A percentile compares a stretch with the other conserved stretches of the same genome.
phyloP scores from a whole-genome alignment of 2,113 vertebrate species.

The Hemicordylus capensis region DNA sequence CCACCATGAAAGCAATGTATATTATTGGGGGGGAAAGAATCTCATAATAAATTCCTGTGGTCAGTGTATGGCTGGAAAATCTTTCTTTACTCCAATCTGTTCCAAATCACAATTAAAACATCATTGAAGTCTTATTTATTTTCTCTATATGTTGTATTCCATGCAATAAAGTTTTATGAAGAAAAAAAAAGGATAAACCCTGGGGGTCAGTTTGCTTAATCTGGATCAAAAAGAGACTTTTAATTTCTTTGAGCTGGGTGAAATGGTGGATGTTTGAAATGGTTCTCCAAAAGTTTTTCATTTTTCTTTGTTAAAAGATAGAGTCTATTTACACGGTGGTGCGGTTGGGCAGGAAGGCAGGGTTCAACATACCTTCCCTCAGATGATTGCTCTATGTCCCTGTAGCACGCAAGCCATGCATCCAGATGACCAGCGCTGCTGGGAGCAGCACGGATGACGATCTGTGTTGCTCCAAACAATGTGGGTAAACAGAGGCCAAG shows the following conservation, averaged over 20 bases:
- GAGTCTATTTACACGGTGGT: no score
- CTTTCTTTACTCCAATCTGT: constrained; percentile 43
- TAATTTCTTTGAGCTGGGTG: neutral
- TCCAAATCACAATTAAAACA: constrained; percentile 39
- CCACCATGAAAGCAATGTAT: constrained; percentile 52
- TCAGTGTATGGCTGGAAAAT: constrained; percentile 73
- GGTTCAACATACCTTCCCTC: no score
- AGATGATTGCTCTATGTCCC: no score
- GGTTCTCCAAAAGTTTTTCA: neutral
- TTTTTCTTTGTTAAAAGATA: neutral
- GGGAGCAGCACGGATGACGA: no score
- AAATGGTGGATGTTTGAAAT: neutral
- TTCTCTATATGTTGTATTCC: constrained; percentile 73
- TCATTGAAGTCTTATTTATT: constrained; percentile 75
- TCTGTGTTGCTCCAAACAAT: no score
- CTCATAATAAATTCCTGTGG: constrained; percentile 73
- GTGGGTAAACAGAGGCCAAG: no score
- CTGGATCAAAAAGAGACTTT: constrained; percentile 5
- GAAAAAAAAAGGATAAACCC: constrained; percentile 58
- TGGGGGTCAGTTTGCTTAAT: constrained; percentile 26
- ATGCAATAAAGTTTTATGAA: constrained; percentile 87
- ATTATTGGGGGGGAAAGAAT: constrained; percentile 59
- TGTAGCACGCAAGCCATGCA: no score
- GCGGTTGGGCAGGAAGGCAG: no score
- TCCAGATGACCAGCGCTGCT: no score